A percentile compares a stretch with the other conserved stretches of the same genome.
Conservation (phyloP, 2,888 invertebrate species). For the Craniophora ligustri region DNA sequence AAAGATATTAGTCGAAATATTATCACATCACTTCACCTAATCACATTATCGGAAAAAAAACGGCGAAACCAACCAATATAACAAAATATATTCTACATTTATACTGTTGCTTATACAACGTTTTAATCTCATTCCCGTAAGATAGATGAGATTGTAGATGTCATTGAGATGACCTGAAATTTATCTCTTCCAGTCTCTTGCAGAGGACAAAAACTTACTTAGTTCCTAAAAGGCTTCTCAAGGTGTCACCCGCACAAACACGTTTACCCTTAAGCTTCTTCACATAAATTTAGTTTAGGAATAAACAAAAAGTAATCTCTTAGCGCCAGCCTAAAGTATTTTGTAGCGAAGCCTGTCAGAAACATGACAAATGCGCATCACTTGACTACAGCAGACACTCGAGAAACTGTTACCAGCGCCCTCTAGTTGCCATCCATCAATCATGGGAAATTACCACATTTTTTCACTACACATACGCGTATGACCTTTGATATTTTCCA, state of each 20-base stretch:
- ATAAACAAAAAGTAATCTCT: constrained; percentile 41
- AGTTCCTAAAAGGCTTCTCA: neutral
- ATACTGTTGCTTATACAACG: no score
- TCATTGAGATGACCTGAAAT: no score
- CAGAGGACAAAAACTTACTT: no score
- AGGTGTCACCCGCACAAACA: neutral
- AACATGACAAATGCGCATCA: constrained; percentile 29
- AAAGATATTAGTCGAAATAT: no score
- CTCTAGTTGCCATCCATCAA: constrained; percentile 23
- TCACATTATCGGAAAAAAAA: no score
- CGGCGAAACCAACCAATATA: no score
- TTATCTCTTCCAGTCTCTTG: no score
- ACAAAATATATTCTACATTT: no score
- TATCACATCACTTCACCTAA: no score
- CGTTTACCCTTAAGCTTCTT: neutral
- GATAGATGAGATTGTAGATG: no score
- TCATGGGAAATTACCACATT: constrained; percentile 22
- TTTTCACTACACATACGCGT: constrained; percentile 9
- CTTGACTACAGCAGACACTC: constrained; percentile 31
- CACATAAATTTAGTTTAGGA: constrained; percentile 21
- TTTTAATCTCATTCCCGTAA: no score
- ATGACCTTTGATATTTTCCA: constrained; percentile 1
- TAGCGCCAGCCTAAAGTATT: constrained; percentile 11
- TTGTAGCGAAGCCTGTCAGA: constrained; percentile 26
- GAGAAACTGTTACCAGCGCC: constrained; percentile 19